Evolutionary conservation across 2,888 invertebrate genomes (phyloP).

Genomic region (Alsophila aescularia): DNA sequence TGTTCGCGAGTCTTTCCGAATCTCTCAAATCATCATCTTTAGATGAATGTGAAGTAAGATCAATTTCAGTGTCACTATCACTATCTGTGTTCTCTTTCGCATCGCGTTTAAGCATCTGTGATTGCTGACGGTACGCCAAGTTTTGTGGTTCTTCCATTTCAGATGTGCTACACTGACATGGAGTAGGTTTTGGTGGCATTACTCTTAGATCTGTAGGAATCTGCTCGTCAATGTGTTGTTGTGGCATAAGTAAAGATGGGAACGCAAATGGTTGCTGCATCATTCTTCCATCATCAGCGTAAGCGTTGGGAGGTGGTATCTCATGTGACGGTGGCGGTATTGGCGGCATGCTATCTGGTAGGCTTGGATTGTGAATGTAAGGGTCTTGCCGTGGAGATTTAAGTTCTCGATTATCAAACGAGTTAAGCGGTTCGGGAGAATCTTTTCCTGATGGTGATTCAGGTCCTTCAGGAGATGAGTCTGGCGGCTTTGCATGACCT

Average conservation of each 20-base stretch:
- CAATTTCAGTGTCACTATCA: conserved; percentile 79
- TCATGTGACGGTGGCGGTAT: conserved; percentile 56
- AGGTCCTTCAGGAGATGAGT: conserved; percentile 73
- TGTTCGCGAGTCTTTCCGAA: conserved; percentile 70
- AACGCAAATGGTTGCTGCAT: conserved; percentile 68
- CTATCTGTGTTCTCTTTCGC: conserved; percentile 66
- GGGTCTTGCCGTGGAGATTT: conserved; percentile 70
- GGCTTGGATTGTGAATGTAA: conserved; percentile 62
- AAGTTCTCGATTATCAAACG: conserved; percentile 61
- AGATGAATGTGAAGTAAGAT: conserved; percentile 77
- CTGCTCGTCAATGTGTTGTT: conserved; percentile 65
- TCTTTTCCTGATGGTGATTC: conserved; percentile 74
- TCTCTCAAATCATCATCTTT: conserved; percentile 79
- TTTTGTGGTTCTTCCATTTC: conserved; percentile 70
- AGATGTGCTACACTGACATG: conserved; percentile 61
- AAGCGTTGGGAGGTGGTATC: conserved; percentile 60
- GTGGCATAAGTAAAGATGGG: conserved; percentile 65
- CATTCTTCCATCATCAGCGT: conserved; percentile 68
- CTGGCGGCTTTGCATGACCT: conserved; percentile 77
- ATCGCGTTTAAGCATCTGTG: conserved; percentile 41
- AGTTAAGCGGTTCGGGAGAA: conserved; percentile 65
- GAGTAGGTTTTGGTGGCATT: conserved; percentile 57
- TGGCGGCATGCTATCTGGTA: conserved; percentile 55
- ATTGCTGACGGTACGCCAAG: conserved; percentile 64
- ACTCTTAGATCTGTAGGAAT: conserved; percentile 76